These are phyloP conservation scores for Sinopyrophorus schimmeli DNA, from an alignment of 2,888 invertebrate genomes.

Conservation along the genomic window DNA sequence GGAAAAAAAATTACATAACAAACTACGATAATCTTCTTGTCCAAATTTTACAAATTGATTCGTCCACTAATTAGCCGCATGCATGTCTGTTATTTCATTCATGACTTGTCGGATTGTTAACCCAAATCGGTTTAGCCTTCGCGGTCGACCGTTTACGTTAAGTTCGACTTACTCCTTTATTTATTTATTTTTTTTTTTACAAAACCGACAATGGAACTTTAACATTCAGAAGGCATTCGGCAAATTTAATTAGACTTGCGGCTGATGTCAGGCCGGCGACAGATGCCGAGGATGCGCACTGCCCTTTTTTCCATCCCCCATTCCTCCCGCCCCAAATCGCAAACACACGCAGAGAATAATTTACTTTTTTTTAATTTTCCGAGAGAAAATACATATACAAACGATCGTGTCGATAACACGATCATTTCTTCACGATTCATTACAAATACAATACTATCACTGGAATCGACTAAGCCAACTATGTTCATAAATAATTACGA, in stretches of 20 bases:
- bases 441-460: constrained; percentile 11
- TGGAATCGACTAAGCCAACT: constrained; percentile 4
- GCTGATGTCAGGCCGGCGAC: constrained; percentile 39
- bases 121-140: too few relatives aligned
- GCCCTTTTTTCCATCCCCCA: constrained; percentile 9
- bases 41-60: too few relatives aligned
- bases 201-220: constrained; percentile 24
- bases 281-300: constrained; percentile 31
- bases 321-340: constrained; percentile 9
- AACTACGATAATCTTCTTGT: too few relatives aligned
- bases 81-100: too few relatives aligned
- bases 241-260: constrained; percentile 40
- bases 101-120: too few relatives aligned
- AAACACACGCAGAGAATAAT: constrained; percentile 10
- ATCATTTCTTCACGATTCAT: not conserved
- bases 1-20: too few relatives aligned
- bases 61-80: too few relatives aligned
- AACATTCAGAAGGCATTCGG: constrained; percentile 36
- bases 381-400: constrained; percentile 9
- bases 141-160: constrained; percentile 1
- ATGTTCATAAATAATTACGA: constrained; percentile 6
- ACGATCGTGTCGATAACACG: constrained; percentile 17
- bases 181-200: constrained; percentile 16
- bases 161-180: constrained; percentile 6
- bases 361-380: constrained; percentile 15